phyloP scores from a whole-genome alignment of 2,113 vertebrate species.

The Accipiter virgatus region DNA sequence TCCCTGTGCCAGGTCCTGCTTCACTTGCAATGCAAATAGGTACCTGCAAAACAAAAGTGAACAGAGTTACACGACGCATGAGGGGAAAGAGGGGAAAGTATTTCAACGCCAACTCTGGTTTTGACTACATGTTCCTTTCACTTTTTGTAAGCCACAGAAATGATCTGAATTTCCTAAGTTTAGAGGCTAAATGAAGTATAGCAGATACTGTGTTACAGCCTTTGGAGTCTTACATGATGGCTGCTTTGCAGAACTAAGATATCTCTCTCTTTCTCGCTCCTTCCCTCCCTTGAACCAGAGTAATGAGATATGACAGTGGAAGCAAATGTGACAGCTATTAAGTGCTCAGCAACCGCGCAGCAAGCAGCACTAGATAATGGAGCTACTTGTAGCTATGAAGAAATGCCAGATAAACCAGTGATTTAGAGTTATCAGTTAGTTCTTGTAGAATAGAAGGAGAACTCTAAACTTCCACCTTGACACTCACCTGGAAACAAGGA shows the following conservation, averaged over 20 bases:
- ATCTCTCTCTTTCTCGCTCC: not conserved
- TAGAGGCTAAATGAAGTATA: not conserved
- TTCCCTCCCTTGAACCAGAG: not conserved
- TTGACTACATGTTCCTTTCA: not conserved
- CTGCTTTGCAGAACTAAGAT: not conserved
- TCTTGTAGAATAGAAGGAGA: not conserved
- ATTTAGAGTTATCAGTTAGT: not conserved
- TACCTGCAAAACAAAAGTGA: slow-evolving; percentile 80
- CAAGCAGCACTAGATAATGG: not conserved
- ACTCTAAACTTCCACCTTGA: not conserved
- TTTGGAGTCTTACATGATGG: not conserved
- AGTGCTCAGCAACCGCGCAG: not conserved
- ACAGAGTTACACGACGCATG: not conserved
- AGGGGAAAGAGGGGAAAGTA: not conserved
- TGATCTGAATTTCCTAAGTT: not conserved
- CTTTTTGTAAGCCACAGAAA: not conserved
- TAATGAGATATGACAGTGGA: not conserved
- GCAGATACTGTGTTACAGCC: not conserved
- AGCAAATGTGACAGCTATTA: not conserved
- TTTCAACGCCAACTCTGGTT: not conserved
- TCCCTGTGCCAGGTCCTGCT: slow-evolving; percentile 90
- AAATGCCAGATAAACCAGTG: not conserved
- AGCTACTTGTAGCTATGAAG: not conserved
- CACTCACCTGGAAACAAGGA: not conserved
- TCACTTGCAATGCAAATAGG: slow-evolving; percentile 96